Evolutionary conservation across 2,888 invertebrate species (phyloP).

Genomic region (Yponomeuta cagnagella): DNA sequence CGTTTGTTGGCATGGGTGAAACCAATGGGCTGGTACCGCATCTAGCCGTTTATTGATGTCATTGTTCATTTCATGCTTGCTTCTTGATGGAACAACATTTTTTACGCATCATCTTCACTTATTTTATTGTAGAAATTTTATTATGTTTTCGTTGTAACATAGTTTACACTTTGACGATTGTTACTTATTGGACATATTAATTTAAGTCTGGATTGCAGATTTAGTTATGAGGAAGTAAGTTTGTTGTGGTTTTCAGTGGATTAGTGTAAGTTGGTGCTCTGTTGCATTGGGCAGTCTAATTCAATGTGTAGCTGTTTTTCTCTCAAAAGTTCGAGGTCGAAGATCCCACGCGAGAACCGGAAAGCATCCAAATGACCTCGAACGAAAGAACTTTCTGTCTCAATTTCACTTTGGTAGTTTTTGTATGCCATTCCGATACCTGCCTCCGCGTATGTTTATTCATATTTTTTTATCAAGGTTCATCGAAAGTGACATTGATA

Average conservation of each 20-base stretch:
- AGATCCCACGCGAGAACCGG: conserved; percentile 49
- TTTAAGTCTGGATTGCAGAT: too few species aligned
- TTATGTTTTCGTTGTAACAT: neutral
- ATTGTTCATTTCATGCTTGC: conserved; percentile 17
- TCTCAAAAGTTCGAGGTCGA: conserved; percentile 53
- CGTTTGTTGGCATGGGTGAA: conserved; percentile 26
- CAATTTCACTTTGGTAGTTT: conserved; percentile 18
- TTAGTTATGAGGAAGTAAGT: neutral
- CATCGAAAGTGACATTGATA: neutral
- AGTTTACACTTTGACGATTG: neutral
- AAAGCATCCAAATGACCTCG: conserved; percentile 37
- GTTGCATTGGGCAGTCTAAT: conserved; percentile 53
- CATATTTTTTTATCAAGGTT: neutral
- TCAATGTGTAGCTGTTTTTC: conserved; percentile 63
- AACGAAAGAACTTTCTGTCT: conserved; percentile 47
- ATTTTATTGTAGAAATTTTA: too few species aligned
- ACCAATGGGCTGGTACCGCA: conserved; percentile 27
- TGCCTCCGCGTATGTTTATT: neutral
- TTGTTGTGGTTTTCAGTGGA: neutral
- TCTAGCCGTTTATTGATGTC: conserved; percentile 38
- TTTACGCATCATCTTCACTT: neutral
- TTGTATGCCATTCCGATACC: neutral
- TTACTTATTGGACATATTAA: too few species aligned
- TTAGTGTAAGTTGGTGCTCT: conserved; percentile 29
- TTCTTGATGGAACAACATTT: neutral